Evolutionary conservation across 2,888 invertebrate species (phyloP).

Genomic region (Plutella xylostella): DNA sequence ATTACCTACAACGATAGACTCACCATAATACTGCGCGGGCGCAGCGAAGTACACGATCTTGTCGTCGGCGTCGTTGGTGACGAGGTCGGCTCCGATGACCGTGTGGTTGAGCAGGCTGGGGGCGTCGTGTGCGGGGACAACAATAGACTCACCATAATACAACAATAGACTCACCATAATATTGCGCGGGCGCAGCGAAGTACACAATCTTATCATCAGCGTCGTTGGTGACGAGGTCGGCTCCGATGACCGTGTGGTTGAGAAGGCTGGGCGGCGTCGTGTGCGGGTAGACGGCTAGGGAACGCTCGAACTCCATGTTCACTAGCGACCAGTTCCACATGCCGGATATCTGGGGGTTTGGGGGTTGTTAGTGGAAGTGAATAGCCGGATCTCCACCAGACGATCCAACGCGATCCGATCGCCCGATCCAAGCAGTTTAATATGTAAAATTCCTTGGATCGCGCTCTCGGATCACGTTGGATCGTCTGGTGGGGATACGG

Average conservation of each 20-base stretch:
- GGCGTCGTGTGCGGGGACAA: constrained; percentile 32
- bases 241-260: constrained; percentile 62
- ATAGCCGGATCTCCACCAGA: neutral
- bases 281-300: constrained; percentile 41
- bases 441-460: too few species aligned
- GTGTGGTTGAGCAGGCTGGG: constrained; percentile 54
- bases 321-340: constrained; percentile 78
- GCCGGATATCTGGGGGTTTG: constrained; percentile 55
- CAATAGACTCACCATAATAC: too few species aligned
- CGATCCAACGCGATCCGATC: too few species aligned
- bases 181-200: constrained; percentile 80
- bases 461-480: too few species aligned
- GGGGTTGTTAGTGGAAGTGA: neutral
- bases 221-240: constrained; percentile 54
- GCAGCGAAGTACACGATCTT: constrained; percentile 82
- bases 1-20: too few species aligned
- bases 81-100: constrained; percentile 63
- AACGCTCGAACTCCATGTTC: constrained; percentile 57
- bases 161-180: constrained; percentile 71
- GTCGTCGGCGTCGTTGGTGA: constrained; percentile 37
- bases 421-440: too few species aligned
- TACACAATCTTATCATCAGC: constrained; percentile 70
- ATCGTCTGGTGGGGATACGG: too few species aligned
- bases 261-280: constrained; percentile 33
- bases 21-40: constrained; percentile 77